These are phyloP conservation scores for Lepus americanus DNA, from an alignment of 2,113 vertebrate species.

Conservation along the genomic window DNA sequence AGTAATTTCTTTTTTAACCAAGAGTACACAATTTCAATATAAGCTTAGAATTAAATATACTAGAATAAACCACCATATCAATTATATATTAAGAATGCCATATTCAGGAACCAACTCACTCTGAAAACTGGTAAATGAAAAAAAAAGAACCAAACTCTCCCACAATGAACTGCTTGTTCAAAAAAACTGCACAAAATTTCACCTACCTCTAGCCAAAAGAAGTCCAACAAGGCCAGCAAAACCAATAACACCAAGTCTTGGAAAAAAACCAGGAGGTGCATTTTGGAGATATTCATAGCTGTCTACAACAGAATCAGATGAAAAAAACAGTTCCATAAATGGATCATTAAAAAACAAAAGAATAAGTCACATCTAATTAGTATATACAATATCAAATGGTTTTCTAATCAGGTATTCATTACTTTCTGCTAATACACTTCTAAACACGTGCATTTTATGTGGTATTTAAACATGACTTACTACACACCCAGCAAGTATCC, in stretches of 20 bases:
- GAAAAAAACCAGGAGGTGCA: constrained; percentile 94
- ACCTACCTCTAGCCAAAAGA: constrained; percentile 93
- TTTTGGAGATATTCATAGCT: constrained; percentile 91
- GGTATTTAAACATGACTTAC: constrained; percentile 47
- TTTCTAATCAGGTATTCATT: constrained; percentile 56
- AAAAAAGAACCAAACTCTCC: constrained; percentile 47
- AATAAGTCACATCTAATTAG: constrained; percentile 35
- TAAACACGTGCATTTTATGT: constrained; percentile 47
- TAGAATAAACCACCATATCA: constrained; percentile 18
- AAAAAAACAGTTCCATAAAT: constrained; percentile 71
- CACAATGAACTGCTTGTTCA: not conserved
- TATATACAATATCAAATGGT: constrained; percentile 30
- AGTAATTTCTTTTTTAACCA: constrained; percentile 54
- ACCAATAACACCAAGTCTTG: constrained; percentile 93
- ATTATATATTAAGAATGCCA: constrained; percentile 46
- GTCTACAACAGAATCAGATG: constrained; percentile 88
- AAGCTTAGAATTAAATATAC: constrained; percentile 60
- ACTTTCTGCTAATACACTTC: constrained; percentile 14
- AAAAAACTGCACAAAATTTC: constrained; percentile 46
- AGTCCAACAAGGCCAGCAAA: constrained; percentile 95
- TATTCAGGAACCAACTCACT: constrained; percentile 36
- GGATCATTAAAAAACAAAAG: constrained; percentile 56
- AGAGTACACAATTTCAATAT: constrained; percentile 49
- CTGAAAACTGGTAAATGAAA: constrained; percentile 57
- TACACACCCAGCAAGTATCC: constrained; percentile 16